A percentile compares a stretch with the other conserved stretches of the same genome.
These are phyloP conservation scores for Drosophila neutralis DNA, from an alignment of 2,888 invertebrate species.

Conservation along the genomic window DNA sequence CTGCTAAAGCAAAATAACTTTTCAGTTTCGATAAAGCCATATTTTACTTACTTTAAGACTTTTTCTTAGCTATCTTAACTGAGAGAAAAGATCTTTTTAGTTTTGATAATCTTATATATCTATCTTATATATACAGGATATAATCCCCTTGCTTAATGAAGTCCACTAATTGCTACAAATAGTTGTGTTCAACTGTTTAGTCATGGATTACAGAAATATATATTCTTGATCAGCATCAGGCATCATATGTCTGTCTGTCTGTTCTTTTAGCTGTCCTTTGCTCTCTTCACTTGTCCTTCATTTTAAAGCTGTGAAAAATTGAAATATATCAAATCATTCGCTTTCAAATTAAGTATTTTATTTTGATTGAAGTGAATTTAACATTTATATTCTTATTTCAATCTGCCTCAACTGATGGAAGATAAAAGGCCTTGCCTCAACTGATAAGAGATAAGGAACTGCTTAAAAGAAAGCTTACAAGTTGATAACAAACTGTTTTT, in stretches of 20 bases:
- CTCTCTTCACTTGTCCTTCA: neutral
- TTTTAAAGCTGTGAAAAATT: neutral
- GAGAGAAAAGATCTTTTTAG: neutral
- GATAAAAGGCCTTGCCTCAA: neutral
- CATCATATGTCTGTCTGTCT: neutral
- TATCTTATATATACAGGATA: no score
- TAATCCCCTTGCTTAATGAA: neutral
- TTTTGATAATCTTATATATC: neutral
- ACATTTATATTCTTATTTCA: neutral
- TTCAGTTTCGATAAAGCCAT: neutral
- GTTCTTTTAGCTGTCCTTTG: neutral
- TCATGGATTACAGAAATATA: neutral
- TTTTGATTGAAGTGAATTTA: neutral
- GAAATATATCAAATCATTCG: no score
- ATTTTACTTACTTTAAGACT: neutral
- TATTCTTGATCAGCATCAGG: neutral
- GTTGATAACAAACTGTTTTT: slow-evolving; percentile 9
- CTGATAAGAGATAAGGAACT: slow-evolving; percentile 4
- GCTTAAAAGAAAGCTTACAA: slow-evolving; percentile 8
- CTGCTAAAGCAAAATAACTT: neutral
- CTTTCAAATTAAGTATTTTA: neutral
- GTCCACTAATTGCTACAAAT: neutral
- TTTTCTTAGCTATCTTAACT: neutral
- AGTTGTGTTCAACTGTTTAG: no score
- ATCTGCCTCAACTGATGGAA: neutral